Base-by-base conservation (phyloP, 2,113 vertebrate genomes). In the Sylvietta virens region DNA sequence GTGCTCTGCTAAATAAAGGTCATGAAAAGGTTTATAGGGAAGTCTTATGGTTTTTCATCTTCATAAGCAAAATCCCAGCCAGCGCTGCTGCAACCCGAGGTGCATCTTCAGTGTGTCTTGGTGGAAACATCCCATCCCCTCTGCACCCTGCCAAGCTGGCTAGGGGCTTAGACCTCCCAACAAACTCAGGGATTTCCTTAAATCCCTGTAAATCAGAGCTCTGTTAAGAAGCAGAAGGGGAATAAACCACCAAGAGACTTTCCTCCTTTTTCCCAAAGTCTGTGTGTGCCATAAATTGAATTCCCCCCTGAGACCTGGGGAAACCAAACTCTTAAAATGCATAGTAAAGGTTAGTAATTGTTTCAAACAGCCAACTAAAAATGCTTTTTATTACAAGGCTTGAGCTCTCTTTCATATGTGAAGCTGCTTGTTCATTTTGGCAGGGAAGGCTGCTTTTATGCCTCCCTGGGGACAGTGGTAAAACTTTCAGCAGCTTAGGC, bases 401-500 rank as follows among this genome's bases (percentile, higher is more conserved):
- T 42, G 72, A 67, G 64, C 64, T 78, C 44, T 57, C 79, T 92
- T 90, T 96, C 88, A 92, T 54, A 83, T 86, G 57, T 74, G 86
- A 79, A 90, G 61, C 82, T 70, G 79, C 37, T 83, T 91, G 91
- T 89, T 91, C 62, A 0, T 79, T 96, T 93, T 95, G 94, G 94
- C 94, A 93, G 80, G 3, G 35, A 71, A 90, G 44, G 71, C 90
- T 79, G 76, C 92, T 90, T 95, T 95, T 70, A 86, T 4, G 1
- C 80, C 76, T 97, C 92, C 54, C 88, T 35, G 56, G 66, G 90
- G 90, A 90, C 33, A 37, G 65, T 65, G 93, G 92, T 95, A 92
- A 94, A 92, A 93, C 82, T 96, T 88, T 81, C 85, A 94, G 86
- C 92, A 96, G 85, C 82, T 90, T 60, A 62, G 76, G 69, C 90